Evolutionary conservation across 1,140 invertebrate species (phyloP).

Genomic region (Atopsyche davidsoni): DNA sequence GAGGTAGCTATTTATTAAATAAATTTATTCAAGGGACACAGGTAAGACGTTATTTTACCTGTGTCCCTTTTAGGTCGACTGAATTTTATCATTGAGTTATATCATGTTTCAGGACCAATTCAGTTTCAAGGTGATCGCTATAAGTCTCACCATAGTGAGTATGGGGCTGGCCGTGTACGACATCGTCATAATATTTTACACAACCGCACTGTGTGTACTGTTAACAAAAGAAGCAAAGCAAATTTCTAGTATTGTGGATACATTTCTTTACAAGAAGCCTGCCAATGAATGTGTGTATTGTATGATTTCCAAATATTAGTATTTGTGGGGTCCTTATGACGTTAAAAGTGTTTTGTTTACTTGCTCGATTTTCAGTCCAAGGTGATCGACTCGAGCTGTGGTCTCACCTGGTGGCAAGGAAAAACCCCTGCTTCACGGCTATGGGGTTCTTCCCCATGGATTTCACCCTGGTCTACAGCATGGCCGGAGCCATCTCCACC

Average conservation of each 20-base stretch:
- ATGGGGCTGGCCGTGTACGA: background rate
- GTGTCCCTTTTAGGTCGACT: no score
- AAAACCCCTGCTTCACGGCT: background rate
- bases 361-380: constrained; percentile 1
- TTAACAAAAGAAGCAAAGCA: background rate
- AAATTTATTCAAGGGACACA: no score
- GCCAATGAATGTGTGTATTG: no score
- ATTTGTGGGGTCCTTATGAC: no score
- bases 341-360: background rate
- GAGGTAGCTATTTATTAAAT: background rate
- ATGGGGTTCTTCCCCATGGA: background rate
- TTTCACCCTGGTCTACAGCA: no score
- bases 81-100: no score
- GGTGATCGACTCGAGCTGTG: background rate
- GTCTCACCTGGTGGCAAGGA: background rate
- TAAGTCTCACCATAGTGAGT: no score
- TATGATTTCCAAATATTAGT: no score
- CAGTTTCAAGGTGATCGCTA: no score
- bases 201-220: background rate
- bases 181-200: background rate
- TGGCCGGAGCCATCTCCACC: no score
- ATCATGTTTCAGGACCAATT: no score
- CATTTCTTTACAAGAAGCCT: constrained; percentile 1
- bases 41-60: no score
- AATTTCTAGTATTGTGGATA: background rate